Evolutionary conservation across 2,888 invertebrate species (phyloP).

Genomic region (Syrphus vitripennis): DNA sequence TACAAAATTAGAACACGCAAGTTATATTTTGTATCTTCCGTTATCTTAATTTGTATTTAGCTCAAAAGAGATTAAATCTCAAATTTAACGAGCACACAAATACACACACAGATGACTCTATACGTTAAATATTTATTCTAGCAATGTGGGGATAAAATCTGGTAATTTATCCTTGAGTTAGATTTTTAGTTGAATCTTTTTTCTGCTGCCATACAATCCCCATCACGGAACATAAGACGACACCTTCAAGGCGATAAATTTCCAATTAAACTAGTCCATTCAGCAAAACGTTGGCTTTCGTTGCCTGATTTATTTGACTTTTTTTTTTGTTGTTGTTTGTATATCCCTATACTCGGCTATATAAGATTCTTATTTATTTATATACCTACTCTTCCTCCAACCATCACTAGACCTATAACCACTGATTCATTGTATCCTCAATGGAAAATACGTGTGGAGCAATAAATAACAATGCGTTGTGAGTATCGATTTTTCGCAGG

Average conservation of each 20-base stretch:
- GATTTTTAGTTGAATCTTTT: conserved; percentile 11
- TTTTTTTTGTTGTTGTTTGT: background rate
- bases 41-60: conserved; percentile 21
- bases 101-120: background rate
- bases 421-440: conserved; percentile 15
- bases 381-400: background rate
- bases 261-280: conserved; percentile 34
- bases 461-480: conserved; percentile 16
- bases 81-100: background rate
- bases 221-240: conserved; percentile 25
- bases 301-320: conserved; percentile 16
- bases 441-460: background rate
- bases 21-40: conserved; percentile 9
- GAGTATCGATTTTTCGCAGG: conserved; percentile 39
- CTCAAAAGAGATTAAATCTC: conserved; percentile 13
- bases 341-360: background rate
- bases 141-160: background rate
- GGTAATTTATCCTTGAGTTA: conserved; percentile 28
- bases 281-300: conserved; percentile 1
- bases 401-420: background rate
- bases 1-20: conserved; percentile 49
- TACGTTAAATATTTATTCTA: background rate
- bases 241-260: conserved; percentile 40
- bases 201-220: background rate
- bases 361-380: conserved; percentile 18